A percentile compares a stretch with the other conserved stretches of the same genome.
Conservation (phyloP, 2,888 invertebrate species). For the Reticulitermes lucifugus region DNA sequence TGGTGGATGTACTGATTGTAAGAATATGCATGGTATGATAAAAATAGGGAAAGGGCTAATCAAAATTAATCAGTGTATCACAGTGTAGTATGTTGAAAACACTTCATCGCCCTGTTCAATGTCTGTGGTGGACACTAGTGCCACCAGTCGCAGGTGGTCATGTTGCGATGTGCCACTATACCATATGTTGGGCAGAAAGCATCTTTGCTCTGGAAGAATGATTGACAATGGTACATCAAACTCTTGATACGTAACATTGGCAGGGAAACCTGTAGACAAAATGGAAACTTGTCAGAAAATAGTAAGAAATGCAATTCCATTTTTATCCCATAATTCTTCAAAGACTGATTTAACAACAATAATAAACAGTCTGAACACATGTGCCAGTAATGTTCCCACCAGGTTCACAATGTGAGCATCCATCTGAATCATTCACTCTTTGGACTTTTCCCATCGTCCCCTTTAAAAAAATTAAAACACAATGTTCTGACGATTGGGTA, state of each 20-base stretch:
- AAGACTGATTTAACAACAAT: no score
- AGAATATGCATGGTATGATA: no score
- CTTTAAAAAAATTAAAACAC: no score
- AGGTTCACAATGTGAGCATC: no score
- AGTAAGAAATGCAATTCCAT: neutral
- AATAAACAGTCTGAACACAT: no score
- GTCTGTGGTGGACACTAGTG: constrained; percentile 61
- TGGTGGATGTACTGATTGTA: no score
- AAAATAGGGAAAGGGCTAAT: neutral
- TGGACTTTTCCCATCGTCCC: no score
- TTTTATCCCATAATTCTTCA: no score
- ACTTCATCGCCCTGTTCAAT: constrained; percentile 63
- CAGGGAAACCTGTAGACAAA: constrained; percentile 57
- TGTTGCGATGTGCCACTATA: constrained; percentile 55
- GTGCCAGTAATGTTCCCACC: no score
- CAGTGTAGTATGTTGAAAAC: constrained; percentile 58
- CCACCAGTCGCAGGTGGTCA: constrained; percentile 59
- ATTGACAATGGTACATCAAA: constrained; percentile 58
- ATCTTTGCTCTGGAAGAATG: constrained; percentile 59
- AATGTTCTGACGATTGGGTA: no score
- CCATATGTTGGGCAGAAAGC: constrained; percentile 64
- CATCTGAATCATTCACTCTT: no score
- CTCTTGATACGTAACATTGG: constrained; percentile 67
- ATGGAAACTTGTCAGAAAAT: neutral
- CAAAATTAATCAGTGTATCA: constrained; percentile 6